phyloP scores from a whole-genome alignment of 2,888 invertebrate species.

The Euzetes globulus region DNA sequence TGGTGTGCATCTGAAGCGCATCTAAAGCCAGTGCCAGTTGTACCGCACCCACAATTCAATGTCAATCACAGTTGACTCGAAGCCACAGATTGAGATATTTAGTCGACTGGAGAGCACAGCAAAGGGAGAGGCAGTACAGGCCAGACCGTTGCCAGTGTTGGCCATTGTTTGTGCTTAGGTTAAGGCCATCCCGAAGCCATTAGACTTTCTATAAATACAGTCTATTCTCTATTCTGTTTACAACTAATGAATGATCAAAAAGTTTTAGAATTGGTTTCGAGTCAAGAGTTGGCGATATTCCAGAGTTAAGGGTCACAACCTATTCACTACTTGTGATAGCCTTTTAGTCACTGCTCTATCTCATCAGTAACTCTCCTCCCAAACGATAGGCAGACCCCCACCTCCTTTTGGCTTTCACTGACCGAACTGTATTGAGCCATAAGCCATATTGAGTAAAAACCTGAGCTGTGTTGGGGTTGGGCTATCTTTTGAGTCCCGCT shows the following conservation, averaged over 20 bases:
- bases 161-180: not conserved
- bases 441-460: conserved; percentile 5
- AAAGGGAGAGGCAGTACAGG: not conserved
- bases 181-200: conserved; percentile 2
- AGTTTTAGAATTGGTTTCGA: not conserved
- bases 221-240: not conserved
- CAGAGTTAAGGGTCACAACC: conserved; percentile 3
- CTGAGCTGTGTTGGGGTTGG: conserved; percentile 11
- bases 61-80: conserved; percentile 26
- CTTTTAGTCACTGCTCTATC: not conserved
- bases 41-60: conserved; percentile 26
- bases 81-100: conserved; percentile 26
- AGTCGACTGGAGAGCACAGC: conserved; percentile 10
- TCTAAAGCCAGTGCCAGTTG: conserved; percentile 16
- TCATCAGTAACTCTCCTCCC: not conserved
- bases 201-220: conserved; percentile 13
- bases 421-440: conserved; percentile 1
- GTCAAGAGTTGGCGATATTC: conserved; percentile 8
- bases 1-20: conserved; percentile 22
- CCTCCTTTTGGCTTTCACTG: conserved; percentile 5
- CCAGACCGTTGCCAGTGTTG: not conserved
- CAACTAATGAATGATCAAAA: conserved; percentile 14
- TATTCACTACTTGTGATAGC: conserved; percentile 1
- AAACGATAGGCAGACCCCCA: conserved; percentile 21
- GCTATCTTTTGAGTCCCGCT: conserved; percentile 20